Evolutionary conservation across 2,797 vertebrate genomes (phyloP), one percentile per base, ranked within the genome.

Genomic region (Oryzias dopingdopingensis): DNA sequence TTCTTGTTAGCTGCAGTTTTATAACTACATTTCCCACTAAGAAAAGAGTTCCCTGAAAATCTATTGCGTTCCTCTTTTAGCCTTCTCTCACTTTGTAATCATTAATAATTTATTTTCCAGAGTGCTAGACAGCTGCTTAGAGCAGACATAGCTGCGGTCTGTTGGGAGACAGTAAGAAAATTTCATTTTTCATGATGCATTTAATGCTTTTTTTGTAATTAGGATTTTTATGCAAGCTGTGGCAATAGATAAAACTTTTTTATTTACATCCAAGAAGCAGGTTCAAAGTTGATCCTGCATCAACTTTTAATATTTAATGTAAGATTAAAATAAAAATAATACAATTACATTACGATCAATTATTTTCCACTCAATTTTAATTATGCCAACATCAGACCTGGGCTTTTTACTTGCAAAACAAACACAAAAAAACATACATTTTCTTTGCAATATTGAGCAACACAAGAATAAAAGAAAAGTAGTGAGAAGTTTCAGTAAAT

Each of bases 51-150:
- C 3, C 50, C 20, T 51, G 5, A 44, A 37, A 45, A 52, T 13
- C 16, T 29, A 37, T 52, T 52, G 29, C 43, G 26, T 29, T 46
- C 29, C 16, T 40, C n/a, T 46, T 22, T 24, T 16, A 46, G 43
- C 15, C 22, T 52, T 20, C 43, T 50, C 22, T 20, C 41, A 5
- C 32, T 53, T 41, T 61, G 20, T 61, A 23, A 16, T 53, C 16
- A 53, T 61, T 44, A 53, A 18, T 47, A 40, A 46, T 61, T 46
- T 24, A 41, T 40, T 24, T 46, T 46, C 14, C 41, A 46, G 10
- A 23, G 15, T 52, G 42, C 43, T 1, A 14, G 29, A 16, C 29
- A 46, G 20, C 42, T 52, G 49, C 26, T 18, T 16, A n/a, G 15
- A 41, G 23, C 7, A 22, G 18, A 15, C 22, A 14, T 15, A 6